Evolutionary conservation across 1,140 invertebrate genomes (phyloP).

Genomic region (Drosophila yakuba): DNA sequence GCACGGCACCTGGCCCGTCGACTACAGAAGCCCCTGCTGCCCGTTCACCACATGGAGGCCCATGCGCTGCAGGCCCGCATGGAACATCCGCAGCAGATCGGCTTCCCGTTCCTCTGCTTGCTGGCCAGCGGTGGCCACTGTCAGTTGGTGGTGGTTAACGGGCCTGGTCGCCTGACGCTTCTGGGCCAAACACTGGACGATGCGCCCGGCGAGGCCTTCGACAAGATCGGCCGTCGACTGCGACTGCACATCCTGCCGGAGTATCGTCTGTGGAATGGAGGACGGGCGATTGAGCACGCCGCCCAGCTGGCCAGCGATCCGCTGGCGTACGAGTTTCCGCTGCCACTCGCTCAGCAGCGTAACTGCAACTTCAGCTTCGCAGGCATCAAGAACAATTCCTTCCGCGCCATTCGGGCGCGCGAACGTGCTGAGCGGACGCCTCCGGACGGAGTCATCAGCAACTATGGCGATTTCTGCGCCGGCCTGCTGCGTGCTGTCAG

Average conservation of each 20-base stretch:
- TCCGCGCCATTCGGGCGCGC: slow-evolving; percentile 86
- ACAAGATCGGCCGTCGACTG: slow-evolving; percentile 95
- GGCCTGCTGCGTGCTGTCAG: slow-evolving; percentile 91
- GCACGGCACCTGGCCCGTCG: slow-evolving; percentile 91
- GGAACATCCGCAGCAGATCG: slow-evolving; percentile 86
- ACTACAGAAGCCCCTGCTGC: slow-evolving; percentile 94
- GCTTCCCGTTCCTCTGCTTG: slow-evolving; percentile 95
- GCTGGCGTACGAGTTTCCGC: slow-evolving; percentile 88
- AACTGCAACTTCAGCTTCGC: slow-evolving; percentile 95
- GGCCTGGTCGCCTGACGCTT: slow-evolving; percentile 91
- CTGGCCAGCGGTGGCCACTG: slow-evolving; percentile 97
- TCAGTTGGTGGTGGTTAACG: slow-evolving; percentile 91
- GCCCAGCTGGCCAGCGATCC: slow-evolving; percentile 89
- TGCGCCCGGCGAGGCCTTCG: slow-evolving; percentile 95
- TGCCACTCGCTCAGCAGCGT: slow-evolving; percentile 86
- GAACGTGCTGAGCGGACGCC: slow-evolving; percentile 86
- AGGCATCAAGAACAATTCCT: slow-evolving; percentile 88
- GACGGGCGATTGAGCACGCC: slow-evolving; percentile 93
- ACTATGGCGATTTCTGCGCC: slow-evolving; percentile 94
- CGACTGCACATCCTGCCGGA: slow-evolving; percentile 93
- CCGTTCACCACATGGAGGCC: slow-evolving; percentile 99
- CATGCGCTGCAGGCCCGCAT: slow-evolving; percentile 96
- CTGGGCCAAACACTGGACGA: slow-evolving; percentile 93
- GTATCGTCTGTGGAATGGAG: slow-evolving; percentile 90
- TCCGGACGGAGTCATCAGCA: slow-evolving; percentile 90